Evolutionary conservation across 2,888 invertebrate species (phyloP).

Genomic region (Drosophila testacea): DNA sequence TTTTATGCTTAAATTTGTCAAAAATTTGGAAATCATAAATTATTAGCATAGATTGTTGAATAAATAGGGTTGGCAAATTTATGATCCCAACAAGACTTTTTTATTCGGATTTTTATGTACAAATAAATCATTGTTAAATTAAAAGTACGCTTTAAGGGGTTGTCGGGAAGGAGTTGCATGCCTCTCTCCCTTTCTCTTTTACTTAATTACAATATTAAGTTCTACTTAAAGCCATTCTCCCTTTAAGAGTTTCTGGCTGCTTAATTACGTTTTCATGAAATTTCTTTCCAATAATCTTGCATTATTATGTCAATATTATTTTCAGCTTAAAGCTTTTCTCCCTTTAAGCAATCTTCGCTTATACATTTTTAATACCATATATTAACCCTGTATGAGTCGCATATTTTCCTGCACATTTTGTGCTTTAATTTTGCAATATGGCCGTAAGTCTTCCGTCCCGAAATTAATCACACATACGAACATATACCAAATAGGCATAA

Average conservation of each 20-base stretch:
- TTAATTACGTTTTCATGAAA: background rate
- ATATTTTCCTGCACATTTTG: constrained; percentile 17
- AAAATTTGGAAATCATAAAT: constrained; percentile 42
- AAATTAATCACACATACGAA: constrained; percentile 48
- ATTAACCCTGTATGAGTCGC: constrained; percentile 5
- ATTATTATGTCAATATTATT: background rate
- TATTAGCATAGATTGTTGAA: constrained; percentile 17
- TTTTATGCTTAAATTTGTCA: constrained; percentile 35
- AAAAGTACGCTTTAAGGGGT: too few relatives aligned
- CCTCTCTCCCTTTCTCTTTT: too few relatives aligned
- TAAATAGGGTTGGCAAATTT: constrained; percentile 6
- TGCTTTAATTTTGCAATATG: constrained; percentile 51
- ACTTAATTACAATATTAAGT: too few relatives aligned
- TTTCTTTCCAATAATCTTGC: background rate
- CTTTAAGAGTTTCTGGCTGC: too few relatives aligned
- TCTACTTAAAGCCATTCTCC: too few relatives aligned
- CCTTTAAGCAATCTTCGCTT: background rate
- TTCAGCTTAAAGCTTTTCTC: background rate
- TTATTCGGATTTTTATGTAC: background rate
- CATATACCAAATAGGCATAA: constrained; percentile 19
- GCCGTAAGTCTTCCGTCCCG: constrained; percentile 32
- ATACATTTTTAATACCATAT: constrained; percentile 6
- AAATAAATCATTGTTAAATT: background rate
- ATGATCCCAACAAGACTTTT: background rate
- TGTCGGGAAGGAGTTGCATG: too few relatives aligned